Base-by-base conservation (phyloP, 2,888 invertebrate genomes). In the Euplexia lucipara region DNA sequence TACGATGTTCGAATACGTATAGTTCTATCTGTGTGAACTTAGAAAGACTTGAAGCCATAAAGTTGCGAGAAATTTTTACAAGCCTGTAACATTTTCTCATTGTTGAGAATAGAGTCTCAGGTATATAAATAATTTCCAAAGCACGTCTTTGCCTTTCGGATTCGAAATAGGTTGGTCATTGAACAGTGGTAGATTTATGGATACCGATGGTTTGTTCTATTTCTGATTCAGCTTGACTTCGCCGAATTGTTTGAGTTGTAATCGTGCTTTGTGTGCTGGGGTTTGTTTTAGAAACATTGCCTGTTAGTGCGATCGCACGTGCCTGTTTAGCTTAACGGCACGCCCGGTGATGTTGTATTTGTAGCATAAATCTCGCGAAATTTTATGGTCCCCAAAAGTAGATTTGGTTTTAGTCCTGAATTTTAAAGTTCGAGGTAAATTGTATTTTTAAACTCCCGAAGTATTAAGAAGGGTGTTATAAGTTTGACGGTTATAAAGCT, bases 211-310 rank as follows among this genome's bases (percentile, higher is more conserved):
- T 67, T 57, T 63, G 70, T 71, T 81, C 82, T 84, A 86, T 85
- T 85, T 82, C 77, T 78, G 84, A 81, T 75, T 80, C 75, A 82
- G 81, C 83, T 81, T 81, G 74, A 77, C 76, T 89, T 86, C 84
- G 75, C 73, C 83, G 87, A 86, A 87, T 81, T 72, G 80, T 83
- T 82, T 83, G 81, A 83, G 77, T 82, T 82, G 83, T 83, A 83
- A 81, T 84, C 78, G 84, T 86, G 86, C 85, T 88, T 88, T 84
- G 88, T 88, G 85, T 88, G 84, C 87, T 88, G 85, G 83, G 84
- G 83, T 86, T 90, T 92, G 92, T 93, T 92, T 92, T 89, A 91
- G 91, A 92, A 93, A 93, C 91, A 92, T 86, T 83, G 88, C 78
- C 80, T 86, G 90, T 87, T 88, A 84, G 83, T 88, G 80, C 84